Percentiles rank a stretch among this genome's conserved stretches.
Evolutionary conservation across 2,888 invertebrate species (phyloP).

Genomic region (Limnephilus auricula): DNA sequence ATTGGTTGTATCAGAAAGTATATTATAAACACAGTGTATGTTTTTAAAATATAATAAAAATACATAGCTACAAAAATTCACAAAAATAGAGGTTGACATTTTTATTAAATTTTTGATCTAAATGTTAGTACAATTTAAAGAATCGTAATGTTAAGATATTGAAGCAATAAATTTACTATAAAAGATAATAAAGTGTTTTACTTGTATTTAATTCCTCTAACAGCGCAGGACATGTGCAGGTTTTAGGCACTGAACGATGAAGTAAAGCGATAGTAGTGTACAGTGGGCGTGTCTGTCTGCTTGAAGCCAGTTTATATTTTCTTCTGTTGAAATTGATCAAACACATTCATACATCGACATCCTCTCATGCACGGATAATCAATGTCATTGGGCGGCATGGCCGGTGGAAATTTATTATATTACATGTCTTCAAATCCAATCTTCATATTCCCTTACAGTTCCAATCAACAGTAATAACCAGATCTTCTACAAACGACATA

Average conservation of each 20-base stretch:
- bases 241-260: background rate
- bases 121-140: conserved; percentile 22
- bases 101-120: conserved; percentile 15
- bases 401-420: too few relatives aligned
- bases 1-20: background rate
- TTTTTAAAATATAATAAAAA: background rate
- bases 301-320: too few relatives aligned
- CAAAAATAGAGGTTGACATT: background rate
- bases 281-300: too few relatives aligned
- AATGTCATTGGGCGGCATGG: too few relatives aligned
- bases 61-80: background rate
- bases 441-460: too few relatives aligned
- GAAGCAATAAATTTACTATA: conserved; percentile 25
- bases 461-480: too few relatives aligned
- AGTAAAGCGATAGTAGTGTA: too few relatives aligned
- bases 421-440: too few relatives aligned
- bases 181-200: background rate
- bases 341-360: too few relatives aligned
- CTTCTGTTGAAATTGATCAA: too few relatives aligned
- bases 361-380: too few relatives aligned
- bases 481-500: too few relatives aligned
- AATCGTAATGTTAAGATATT: background rate
- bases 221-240: background rate
- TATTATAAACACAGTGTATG: background rate
- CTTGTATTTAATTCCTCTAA: background rate